phyloP scores from a whole-genome alignment of 2,113 vertebrate species.

The Oryzias curvinotus region DNA sequence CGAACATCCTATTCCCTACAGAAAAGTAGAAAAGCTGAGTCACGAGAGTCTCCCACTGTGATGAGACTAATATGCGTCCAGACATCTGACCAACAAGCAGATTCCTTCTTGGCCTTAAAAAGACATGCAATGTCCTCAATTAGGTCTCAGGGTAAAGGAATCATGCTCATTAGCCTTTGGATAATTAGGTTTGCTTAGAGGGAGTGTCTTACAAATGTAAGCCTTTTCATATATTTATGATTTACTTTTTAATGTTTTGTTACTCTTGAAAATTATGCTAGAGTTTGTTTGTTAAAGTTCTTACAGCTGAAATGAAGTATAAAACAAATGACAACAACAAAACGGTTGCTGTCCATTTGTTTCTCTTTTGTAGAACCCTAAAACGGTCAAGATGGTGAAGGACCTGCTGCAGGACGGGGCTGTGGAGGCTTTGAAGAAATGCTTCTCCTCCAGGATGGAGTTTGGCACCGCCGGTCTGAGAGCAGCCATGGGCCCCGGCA shows the following conservation, averaged over 20 bases:
- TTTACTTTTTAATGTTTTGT: neutral
- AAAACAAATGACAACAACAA: too few relatives aligned
- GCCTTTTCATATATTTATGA: neutral
- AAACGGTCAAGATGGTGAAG: slow-evolving; percentile 82
- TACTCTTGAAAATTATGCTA: neutral
- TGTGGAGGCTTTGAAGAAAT: slow-evolving; percentile 79
- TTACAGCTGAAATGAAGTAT: too few relatives aligned
- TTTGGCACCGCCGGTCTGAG: slow-evolving; percentile 96
- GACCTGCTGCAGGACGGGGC: slow-evolving; percentile 77
- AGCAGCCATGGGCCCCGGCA: slow-evolving; percentile 91
- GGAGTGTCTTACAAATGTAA: neutral
- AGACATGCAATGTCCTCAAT: slow-evolving; percentile 41
- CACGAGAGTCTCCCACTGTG: neutral
- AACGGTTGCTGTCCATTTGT: neutral
- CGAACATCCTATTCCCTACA: neutral
- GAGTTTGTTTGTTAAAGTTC: neutral
- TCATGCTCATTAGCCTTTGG: slow-evolving; percentile 18
- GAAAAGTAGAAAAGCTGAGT: neutral
- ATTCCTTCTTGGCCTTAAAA: slow-evolving; percentile 37
- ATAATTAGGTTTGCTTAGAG: slow-evolving; percentile 6
- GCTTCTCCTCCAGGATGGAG: slow-evolving; percentile 90
- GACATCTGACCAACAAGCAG: slow-evolving; percentile 18
- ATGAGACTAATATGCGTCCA: slow-evolving; percentile 2
- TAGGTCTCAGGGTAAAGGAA: slow-evolving; percentile 19
- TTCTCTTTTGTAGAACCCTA: slow-evolving; percentile 81